phyloP scores from a whole-genome alignment of 2,113 vertebrate genomes.

The Talpa occidentalis region DNA sequence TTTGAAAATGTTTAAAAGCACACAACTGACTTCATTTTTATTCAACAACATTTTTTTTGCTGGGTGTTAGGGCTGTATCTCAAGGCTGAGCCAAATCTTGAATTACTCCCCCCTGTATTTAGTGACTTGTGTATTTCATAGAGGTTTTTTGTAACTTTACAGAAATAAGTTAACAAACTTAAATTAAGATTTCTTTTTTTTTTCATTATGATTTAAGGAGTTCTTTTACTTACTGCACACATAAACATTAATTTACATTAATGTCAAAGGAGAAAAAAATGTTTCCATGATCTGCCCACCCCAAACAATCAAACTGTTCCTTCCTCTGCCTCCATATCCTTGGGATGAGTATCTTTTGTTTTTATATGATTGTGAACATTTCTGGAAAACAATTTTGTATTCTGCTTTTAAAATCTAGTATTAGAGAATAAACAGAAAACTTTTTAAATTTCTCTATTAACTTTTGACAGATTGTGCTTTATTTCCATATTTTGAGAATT shows the following conservation, averaged over 20 bases:
- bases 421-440: not conserved
- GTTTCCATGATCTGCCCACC: not conserved
- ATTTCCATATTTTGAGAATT: not conserved
- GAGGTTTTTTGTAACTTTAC: conserved; percentile 11
- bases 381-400: conserved; percentile 18
- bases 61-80: not conserved
- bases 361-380: not conserved
- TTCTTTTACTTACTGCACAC: not conserved
- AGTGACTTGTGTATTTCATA: not conserved
- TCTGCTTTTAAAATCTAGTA: conserved; percentile 28
- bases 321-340: no score
- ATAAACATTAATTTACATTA: not conserved
- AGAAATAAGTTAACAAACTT: not conserved
- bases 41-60: not conserved
- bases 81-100: not conserved
- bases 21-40: not conserved
- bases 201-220: conserved; percentile 35
- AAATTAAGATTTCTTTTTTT: not conserved
- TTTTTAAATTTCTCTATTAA: conserved; percentile 32
- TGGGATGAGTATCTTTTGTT: not conserved
- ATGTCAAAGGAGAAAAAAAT: conserved; percentile 2
- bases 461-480: conserved; percentile 25
- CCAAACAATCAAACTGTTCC: not conserved
- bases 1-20: not conserved
- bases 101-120: not conserved